These are phyloP conservation scores for Hassar affinis DNA, from an alignment of 2,113 vertebrate genomes.

Conservation along the genomic window DNA sequence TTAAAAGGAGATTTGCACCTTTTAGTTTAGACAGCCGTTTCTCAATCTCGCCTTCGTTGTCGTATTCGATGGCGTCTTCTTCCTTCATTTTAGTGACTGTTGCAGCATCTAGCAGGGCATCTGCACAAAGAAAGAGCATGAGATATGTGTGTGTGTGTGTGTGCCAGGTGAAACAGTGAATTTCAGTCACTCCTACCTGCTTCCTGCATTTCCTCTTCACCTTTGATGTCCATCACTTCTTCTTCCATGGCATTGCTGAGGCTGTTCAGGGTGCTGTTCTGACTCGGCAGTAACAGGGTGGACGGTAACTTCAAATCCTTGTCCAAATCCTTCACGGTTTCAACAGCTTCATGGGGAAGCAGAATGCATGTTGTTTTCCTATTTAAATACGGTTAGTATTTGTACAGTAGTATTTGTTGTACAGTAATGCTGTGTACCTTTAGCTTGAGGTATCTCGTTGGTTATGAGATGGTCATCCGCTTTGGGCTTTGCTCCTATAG, in stretches of 20 bases:
- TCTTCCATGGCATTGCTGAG: conserved; percentile 42
- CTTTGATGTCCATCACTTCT: conserved; percentile 57
- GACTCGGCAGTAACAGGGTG: not conserved
- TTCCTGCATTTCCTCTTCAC: conserved; percentile 46
- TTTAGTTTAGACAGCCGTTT: conserved; percentile 49
- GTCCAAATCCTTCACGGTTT: not conserved
- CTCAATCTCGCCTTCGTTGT: conserved; percentile 53
- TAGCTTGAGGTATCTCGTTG: conserved; percentile 56
- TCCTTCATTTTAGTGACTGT: conserved; percentile 30
- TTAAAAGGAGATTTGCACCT: conserved; percentile 22
- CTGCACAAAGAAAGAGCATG: conserved; percentile 43
- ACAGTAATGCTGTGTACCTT: conserved; percentile 51
- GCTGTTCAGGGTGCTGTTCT: conserved; percentile 22
- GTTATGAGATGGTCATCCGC: conserved; percentile 52
- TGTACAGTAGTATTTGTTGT: not conserved
- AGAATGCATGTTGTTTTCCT: too few relatives aligned
- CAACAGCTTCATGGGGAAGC: conserved; percentile 7
- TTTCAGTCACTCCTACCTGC: conserved; percentile 47
- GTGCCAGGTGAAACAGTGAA: not conserved
- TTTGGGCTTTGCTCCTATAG: conserved; percentile 23
- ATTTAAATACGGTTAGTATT: too few relatives aligned
- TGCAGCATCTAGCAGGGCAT: conserved; percentile 53
- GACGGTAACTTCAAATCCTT: not conserved
- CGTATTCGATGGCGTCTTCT: conserved; percentile 44
- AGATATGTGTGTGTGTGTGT: not conserved